phyloP scores from a whole-genome alignment of 2,888 invertebrate genomes.

The Netelia melanura region DNA sequence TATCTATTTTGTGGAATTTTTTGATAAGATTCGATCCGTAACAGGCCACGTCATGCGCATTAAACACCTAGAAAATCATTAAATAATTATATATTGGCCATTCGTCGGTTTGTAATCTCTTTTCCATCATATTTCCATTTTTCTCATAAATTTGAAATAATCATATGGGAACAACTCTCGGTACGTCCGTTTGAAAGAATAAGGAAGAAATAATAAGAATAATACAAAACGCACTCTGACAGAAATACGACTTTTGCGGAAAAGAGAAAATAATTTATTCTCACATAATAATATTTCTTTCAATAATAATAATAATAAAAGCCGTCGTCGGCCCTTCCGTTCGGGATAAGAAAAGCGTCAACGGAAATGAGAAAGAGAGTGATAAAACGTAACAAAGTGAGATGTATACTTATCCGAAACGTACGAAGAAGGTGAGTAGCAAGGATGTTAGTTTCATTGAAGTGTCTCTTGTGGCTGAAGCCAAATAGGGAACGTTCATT shows the following conservation, averaged over 20 bases:
- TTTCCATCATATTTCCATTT: background rate
- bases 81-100: too few species aligned
- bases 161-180: too few species aligned
- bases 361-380: conserved; percentile 19
- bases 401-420: conserved; percentile 1
- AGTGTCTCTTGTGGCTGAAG: conserved; percentile 29
- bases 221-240: too few species aligned
- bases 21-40: background rate
- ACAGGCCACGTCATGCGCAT: too few species aligned
- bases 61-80: too few species aligned
- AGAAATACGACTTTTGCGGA: too few species aligned
- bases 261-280: background rate
- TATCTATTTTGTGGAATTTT: background rate
- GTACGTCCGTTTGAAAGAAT: too few species aligned
- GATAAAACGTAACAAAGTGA: conserved; percentile 33
- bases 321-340: background rate
- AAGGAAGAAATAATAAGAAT: too few species aligned
- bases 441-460: conserved; percentile 50
- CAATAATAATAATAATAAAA: background rate
- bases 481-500: conserved; percentile 62
- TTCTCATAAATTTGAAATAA: background rate
- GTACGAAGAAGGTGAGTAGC: conserved; percentile 28
- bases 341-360: background rate
- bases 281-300: background rate
- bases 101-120: background rate